phyloP scores from a whole-genome alignment of 2,797 vertebrate genomes.

The Myotis planiceps region DNA sequence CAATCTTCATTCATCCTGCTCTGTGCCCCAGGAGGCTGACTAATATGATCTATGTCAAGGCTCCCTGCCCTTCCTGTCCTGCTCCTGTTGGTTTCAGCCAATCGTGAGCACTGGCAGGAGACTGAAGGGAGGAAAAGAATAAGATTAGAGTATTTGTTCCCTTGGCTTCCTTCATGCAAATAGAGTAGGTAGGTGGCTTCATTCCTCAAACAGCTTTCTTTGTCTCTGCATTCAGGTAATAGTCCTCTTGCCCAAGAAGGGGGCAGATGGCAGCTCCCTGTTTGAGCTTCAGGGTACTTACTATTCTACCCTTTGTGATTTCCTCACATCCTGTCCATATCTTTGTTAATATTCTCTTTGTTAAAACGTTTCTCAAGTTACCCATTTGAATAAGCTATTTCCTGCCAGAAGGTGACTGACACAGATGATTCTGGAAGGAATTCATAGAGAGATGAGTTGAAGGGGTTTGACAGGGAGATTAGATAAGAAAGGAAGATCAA shows the following conservation, averaged over 20 bases:
- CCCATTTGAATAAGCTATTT: not conserved
- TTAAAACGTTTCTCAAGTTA: not conserved
- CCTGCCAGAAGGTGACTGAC: not conserved
- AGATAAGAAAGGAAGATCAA: not conserved
- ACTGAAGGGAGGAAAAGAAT: not conserved
- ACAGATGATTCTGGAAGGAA: slow-evolving; percentile 19
- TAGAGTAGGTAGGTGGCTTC: not conserved
- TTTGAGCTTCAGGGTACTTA: not conserved
- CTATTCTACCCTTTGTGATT: not conserved
- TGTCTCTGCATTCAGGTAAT: not conserved
- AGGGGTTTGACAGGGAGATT: not conserved
- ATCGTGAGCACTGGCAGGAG: not conserved
- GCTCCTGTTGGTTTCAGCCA: not conserved
- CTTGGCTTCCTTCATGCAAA: not conserved
- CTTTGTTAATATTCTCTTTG: slow-evolving; percentile 7
- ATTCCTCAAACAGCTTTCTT: not conserved
- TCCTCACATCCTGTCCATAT: not conserved
- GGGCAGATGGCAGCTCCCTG: not conserved
- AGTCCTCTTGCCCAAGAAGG: not conserved
- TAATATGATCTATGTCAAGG: not conserved
- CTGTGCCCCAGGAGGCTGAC: not conserved
- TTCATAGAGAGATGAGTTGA: slow-evolving; percentile 15
- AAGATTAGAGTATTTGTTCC: not conserved
- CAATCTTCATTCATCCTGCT: not conserved
- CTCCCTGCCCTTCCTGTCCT: not conserved